phyloP scores from a whole-genome alignment of 2,888 invertebrate species.

The Lycia hirtaria region DNA sequence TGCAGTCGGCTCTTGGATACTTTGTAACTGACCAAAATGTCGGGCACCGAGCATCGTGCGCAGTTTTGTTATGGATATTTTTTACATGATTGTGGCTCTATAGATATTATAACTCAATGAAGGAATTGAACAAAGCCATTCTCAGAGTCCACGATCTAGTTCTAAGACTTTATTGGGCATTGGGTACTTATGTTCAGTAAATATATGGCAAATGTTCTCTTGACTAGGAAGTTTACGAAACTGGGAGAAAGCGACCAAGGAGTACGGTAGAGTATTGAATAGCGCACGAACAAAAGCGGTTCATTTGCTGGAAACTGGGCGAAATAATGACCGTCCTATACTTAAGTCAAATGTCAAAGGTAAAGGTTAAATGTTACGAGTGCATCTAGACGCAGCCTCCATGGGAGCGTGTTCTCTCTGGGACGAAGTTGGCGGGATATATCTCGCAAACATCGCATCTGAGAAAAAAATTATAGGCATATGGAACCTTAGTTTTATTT shows the following conservation, averaged over 20 bases:
- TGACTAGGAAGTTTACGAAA: conserved; percentile 73
- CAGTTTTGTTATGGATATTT: no score
- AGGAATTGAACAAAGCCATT: conserved; percentile 62
- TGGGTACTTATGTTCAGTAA: conserved; percentile 69
- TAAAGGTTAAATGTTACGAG: conserved; percentile 79
- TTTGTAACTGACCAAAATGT: no score
- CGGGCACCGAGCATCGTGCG: no score
- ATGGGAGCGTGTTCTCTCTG: conserved; percentile 37
- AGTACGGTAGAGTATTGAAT: conserved; percentile 63
- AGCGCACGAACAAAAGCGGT: conserved; percentile 75
- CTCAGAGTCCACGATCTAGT: conserved; percentile 62
- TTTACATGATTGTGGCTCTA: no score
- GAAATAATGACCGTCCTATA: conserved; percentile 75
- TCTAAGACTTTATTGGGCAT: conserved; percentile 64
- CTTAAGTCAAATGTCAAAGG: conserved; percentile 75
- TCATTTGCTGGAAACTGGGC: conserved; percentile 75
- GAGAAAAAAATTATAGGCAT: no score
- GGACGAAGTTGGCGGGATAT: conserved; percentile 11
- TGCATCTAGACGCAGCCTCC: conserved; percentile 52
- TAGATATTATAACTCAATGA: no score
- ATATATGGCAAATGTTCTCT: conserved; percentile 73
- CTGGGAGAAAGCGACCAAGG: conserved; percentile 72
- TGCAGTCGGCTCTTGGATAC: no score
- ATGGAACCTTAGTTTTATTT: no score
- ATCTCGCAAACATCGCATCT: no score